Evolutionary conservation across 1,140 invertebrate genomes (phyloP).

Genomic region (Papilio glaucus): DNA sequence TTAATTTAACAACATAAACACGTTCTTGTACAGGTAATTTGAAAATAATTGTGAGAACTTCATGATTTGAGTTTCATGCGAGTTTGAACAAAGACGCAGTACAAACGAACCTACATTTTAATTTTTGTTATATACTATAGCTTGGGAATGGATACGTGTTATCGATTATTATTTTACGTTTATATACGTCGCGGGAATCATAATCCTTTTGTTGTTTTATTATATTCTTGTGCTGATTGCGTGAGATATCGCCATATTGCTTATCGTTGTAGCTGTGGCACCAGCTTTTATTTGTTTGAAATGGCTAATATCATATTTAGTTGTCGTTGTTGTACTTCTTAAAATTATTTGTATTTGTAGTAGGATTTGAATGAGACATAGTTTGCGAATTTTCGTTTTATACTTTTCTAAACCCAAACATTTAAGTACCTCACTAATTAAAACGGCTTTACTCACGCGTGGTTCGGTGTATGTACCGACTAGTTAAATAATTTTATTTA

Average conservation of each 20-base stretch:
- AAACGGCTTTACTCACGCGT: too few species aligned
- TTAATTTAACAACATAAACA: not conserved
- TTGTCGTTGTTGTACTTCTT: not conserved
- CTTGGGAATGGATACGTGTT: slow-evolving; percentile 23
- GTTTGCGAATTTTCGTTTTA: too few species aligned
- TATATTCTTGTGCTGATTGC: slow-evolving; percentile 29
- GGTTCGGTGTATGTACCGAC: too few species aligned
- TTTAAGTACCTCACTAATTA: too few species aligned
- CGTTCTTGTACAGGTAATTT: slow-evolving; percentile 5
- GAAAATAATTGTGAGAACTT: slow-evolving; percentile 31
- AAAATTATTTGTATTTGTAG: too few species aligned
- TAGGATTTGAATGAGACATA: too few species aligned
- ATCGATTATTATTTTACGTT: slow-evolving; percentile 31
- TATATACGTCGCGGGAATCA: slow-evolving; percentile 15
- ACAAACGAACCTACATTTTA: slow-evolving; percentile 15
- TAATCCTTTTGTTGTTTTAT: slow-evolving; percentile 32
- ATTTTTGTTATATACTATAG: not conserved
- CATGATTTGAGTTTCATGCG: slow-evolving; percentile 19
- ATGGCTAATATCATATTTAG: too few species aligned
- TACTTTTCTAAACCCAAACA: too few species aligned
- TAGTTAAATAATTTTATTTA: too few species aligned
- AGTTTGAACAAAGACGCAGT: slow-evolving; percentile 30
- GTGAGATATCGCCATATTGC: slow-evolving; percentile 23
- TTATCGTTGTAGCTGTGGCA: slow-evolving; percentile 13
- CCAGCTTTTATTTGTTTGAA: too few species aligned